phyloP scores from a whole-genome alignment of 2,797 vertebrate genomes.

The Chloroceryle inda region DNA sequence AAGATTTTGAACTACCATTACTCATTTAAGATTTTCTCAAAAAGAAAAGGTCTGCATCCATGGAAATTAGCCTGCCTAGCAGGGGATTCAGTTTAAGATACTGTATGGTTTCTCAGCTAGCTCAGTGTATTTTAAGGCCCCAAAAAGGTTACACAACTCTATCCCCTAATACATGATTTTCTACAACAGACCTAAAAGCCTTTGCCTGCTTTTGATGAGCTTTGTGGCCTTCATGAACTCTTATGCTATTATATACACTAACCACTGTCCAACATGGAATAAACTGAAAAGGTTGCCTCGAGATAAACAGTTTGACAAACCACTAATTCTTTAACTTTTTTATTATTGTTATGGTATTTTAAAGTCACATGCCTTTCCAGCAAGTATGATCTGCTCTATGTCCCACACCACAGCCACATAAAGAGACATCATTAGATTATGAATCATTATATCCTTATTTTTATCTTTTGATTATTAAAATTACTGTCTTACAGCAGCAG shows the following conservation, averaged over 20 bases:
- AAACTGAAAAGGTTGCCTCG: neutral
- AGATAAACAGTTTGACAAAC: neutral
- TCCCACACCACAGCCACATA: neutral
- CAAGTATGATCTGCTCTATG: neutral
- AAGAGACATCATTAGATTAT: neutral
- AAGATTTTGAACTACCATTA: neutral
- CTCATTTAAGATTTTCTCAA: neutral
- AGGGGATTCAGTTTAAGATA: neutral
- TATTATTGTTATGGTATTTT: neutral
- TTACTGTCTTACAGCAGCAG: neutral
- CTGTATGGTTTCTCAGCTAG: neutral
- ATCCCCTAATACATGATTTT: neutral
- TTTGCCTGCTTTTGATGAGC: neutral
- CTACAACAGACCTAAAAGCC: neutral
- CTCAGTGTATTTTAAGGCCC: neutral
- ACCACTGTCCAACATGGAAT: neutral
- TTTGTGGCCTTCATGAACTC: neutral
- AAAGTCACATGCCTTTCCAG: neutral
- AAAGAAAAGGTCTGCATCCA: neutral
- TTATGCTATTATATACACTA: neutral
- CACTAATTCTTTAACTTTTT: neutral
- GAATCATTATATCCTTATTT: neutral
- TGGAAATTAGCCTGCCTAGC: neutral
- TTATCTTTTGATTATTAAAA: slow-evolving; percentile 1
- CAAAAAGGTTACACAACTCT: neutral